phyloP scores from a whole-genome alignment of 2,797 vertebrate species.

The Acestrorhynchus altus region DNA sequence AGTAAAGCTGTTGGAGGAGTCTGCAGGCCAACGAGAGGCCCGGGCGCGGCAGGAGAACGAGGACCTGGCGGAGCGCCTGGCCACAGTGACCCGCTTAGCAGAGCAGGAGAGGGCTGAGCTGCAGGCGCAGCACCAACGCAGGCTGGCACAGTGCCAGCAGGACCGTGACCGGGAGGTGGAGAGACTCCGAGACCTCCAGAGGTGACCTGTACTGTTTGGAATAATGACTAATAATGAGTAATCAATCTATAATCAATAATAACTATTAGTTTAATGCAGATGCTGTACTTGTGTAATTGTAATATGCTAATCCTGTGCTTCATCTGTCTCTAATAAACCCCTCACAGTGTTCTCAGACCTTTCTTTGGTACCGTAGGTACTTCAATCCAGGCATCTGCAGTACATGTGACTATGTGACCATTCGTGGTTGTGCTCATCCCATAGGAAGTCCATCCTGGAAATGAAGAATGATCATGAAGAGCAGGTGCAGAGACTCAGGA shows the following conservation, averaged over 20 bases:
- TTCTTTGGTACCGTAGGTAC: too few relatives aligned
- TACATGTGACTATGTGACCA: too few relatives aligned
- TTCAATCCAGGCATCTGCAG: too few relatives aligned
- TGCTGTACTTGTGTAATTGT: too few relatives aligned
- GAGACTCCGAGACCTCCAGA: constrained; percentile 86
- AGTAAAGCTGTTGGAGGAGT: constrained; percentile 84
- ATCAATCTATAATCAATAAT: too few relatives aligned
- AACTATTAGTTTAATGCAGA: too few relatives aligned
- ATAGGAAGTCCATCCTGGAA: constrained; percentile 84
- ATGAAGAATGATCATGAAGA: constrained; percentile 90
- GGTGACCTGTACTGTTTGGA: constrained; percentile 68
- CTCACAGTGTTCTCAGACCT: too few relatives aligned
- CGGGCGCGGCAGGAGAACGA: constrained; percentile 78
- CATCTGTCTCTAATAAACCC: too few relatives aligned
- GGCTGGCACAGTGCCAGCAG: constrained; percentile 75
- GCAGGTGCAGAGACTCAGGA: constrained; percentile 85
- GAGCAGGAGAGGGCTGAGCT: constrained; percentile 82
- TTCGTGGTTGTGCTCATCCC: not conserved
- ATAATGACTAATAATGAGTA: too few relatives aligned
- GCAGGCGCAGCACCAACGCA: constrained; percentile 82
- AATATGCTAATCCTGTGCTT: too few relatives aligned
- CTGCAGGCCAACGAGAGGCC: constrained; percentile 76
- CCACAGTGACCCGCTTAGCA: constrained; percentile 59
- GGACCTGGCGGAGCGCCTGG: constrained; percentile 77
- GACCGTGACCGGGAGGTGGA: constrained; percentile 84